These are phyloP conservation scores for Brachionus plicatilis DNA, from an alignment of 1,140 invertebrate genomes.

Conservation along the genomic window DNA sequence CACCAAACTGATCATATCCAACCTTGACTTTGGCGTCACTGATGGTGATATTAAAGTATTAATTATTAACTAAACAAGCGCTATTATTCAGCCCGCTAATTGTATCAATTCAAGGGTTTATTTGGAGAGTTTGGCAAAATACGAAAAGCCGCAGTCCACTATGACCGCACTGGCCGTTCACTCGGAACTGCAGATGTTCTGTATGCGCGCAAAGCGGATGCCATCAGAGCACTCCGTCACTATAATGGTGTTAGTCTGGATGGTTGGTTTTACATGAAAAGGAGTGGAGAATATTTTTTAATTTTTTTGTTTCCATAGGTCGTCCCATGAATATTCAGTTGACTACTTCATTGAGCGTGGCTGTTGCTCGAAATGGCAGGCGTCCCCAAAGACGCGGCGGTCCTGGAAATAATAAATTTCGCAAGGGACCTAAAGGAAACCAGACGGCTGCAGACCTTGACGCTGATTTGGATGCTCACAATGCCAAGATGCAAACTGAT, in stretches of 20 bases:
- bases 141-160: constrained; percentile 88
- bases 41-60: constrained; percentile 81
- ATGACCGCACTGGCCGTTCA: constrained; percentile 89
- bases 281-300: background rate
- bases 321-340: constrained; percentile 40
- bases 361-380: background rate
- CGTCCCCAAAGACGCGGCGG: background rate
- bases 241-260: constrained; percentile 95
- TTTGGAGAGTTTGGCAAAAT: constrained; percentile 93
- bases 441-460: background rate
- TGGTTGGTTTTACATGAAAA: constrained; percentile 59
- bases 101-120: constrained; percentile 65
- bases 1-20: constrained; percentile 35
- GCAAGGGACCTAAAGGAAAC: background rate
- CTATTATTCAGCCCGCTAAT: background rate
- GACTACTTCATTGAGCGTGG: background rate
- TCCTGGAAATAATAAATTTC: background rate
- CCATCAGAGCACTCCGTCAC: constrained; percentile 90
- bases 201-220: constrained; percentile 82
- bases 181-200: constrained; percentile 94
- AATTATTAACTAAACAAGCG: background rate
- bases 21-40: constrained; percentile 85
- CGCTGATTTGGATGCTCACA: constrained; percentile 31
- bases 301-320: background rate
- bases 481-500: constrained; percentile 31